Evolutionary conservation across 2,797 vertebrate species (phyloP).

Genomic region (Margarornis squamiger): DNA sequence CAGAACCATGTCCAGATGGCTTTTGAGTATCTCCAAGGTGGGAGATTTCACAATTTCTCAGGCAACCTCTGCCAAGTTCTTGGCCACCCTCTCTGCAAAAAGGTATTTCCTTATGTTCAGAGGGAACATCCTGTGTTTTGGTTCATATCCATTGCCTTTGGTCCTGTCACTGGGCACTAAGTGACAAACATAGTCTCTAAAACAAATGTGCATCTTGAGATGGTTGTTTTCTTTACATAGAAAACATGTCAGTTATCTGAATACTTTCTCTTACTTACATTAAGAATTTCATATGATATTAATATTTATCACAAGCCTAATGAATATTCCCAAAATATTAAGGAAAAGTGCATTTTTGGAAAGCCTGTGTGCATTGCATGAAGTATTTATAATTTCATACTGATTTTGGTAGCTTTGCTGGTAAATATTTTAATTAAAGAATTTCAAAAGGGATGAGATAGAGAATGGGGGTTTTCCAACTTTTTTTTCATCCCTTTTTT

Average conservation of each 20-base stretch:
- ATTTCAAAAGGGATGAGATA: neutral
- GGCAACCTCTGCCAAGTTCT: neutral
- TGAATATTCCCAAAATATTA: neutral
- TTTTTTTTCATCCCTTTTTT: neutral
- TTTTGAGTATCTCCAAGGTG: neutral
- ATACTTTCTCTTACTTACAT: neutral
- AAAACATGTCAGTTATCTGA: neutral
- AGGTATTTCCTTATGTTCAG: neutral
- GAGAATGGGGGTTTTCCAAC: neutral
- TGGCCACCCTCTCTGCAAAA: neutral
- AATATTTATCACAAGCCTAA: neutral
- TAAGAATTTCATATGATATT: neutral
- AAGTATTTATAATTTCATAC: neutral
- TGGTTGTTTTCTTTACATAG: neutral
- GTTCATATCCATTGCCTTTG: neutral
- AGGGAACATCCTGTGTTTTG: neutral
- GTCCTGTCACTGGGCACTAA: neutral
- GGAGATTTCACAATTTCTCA: neutral
- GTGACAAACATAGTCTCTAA: neutral
- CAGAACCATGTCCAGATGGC: neutral
- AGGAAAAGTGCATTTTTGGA: neutral
- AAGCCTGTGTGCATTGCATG: neutral
- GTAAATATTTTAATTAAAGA: conserved; percentile 7
- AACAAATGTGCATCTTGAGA: neutral
- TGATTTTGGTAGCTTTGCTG: neutral